These are phyloP conservation scores for Odocoileus hemionus DNA, from an alignment of 2,113 vertebrate genomes.

Conservation along the genomic window DNA sequence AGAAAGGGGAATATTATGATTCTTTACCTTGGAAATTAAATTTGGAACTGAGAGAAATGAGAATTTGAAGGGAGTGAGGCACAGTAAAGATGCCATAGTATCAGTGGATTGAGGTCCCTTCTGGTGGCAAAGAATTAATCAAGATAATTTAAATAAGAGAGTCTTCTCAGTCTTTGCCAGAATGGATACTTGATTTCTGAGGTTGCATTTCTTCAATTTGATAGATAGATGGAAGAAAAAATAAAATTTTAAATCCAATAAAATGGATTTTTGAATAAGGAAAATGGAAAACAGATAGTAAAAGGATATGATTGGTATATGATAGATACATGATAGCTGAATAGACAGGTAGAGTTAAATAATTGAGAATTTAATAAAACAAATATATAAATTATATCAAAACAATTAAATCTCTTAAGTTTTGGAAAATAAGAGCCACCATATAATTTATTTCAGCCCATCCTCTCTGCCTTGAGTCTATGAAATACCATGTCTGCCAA, in stretches of 20 bases:
- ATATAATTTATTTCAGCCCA: background rate
- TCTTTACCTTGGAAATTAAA: background rate
- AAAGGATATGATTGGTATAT: background rate
- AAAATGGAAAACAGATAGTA: background rate
- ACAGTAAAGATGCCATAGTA: background rate
- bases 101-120: background rate
- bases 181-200: background rate
- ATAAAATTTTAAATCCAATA: background rate
- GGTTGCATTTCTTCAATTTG: background rate
- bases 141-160: background rate
- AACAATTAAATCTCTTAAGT: background rate
- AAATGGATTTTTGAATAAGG: background rate
- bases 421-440: background rate
- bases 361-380: background rate
- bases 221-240: background rate
- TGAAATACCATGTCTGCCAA: background rate
- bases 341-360: background rate
- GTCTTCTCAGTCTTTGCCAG: background rate
- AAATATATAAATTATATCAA: background rate
- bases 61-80: rapidly evolving
- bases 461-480: background rate
- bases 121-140: background rate
- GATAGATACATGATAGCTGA: background rate
- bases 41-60: background rate
- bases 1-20: background rate